Percentiles rank a stretch among this genome's conserved stretches.
Evolutionary conservation across 35 echinoderm and acorn worm species (phyloP).

Genomic region (Nesometra sesokonis): DNA sequence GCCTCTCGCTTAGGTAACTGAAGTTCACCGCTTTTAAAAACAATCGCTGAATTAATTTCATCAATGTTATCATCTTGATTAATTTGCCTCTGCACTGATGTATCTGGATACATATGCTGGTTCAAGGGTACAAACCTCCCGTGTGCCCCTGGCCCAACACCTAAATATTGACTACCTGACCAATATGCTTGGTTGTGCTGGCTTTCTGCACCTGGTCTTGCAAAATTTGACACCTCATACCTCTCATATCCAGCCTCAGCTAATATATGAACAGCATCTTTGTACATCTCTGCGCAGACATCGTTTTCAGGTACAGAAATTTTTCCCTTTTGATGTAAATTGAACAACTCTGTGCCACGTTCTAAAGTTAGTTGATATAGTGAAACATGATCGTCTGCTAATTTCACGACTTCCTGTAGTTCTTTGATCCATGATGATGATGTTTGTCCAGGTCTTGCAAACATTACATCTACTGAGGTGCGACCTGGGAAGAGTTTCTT

Average conservation of each 20-base stretch:
- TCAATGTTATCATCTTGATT: neutral
- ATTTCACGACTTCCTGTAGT: slow-evolving; percentile 23
- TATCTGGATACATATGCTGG: neutral
- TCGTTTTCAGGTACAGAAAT: slow-evolving; percentile 40
- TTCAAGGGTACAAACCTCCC: slow-evolving; percentile 41
- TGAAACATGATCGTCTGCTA: slow-evolving; percentile 77
- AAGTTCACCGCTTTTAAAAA: neutral
- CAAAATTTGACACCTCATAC: slow-evolving; percentile 97
- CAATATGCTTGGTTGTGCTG: slow-evolving; percentile 73
- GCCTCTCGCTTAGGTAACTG: slow-evolving; percentile 28
- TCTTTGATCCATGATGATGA: slow-evolving; percentile 47
- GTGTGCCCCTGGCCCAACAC: slow-evolving; percentile 84
- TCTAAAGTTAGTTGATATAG: slow-evolving; percentile 90
- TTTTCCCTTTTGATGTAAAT: slow-evolving; percentile 36
- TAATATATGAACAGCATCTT: slow-evolving; percentile 49
- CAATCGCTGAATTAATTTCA: neutral
- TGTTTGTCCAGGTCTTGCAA: slow-evolving; percentile 71
- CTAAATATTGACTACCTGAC: slow-evolving; percentile 80
- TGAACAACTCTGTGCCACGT: slow-evolving; percentile 59
- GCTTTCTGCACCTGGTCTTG: slow-evolving; percentile 25
- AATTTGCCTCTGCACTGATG: neutral
- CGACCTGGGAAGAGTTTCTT: slow-evolving; percentile 59
- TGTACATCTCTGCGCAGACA: slow-evolving; percentile 73
- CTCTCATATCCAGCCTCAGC: slow-evolving; percentile 39
- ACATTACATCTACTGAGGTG: slow-evolving; percentile 72